Evolutionary conservation across 2,888 invertebrate genomes (phyloP).

Genomic region (Allygus modestus): DNA sequence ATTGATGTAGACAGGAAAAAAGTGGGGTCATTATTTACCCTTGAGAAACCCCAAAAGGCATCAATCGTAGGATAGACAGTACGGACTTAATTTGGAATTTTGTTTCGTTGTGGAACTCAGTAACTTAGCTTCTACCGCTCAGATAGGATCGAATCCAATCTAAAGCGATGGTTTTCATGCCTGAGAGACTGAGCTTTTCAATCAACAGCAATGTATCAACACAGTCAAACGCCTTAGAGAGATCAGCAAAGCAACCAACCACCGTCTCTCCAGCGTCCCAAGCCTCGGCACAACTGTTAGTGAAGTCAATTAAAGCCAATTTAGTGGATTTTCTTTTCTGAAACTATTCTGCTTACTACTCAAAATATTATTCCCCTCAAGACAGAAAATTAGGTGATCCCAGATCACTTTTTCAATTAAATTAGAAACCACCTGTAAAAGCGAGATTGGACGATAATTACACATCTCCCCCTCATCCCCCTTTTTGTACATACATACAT

Average conservation of each 20-base stretch:
- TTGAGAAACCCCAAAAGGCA: background rate
- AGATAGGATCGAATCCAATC: no score
- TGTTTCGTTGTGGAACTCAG: background rate
- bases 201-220: background rate
- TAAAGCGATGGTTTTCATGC: no score
- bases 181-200: no score
- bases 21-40: background rate
- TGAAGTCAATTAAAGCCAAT: background rate
- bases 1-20: background rate
- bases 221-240: background rate
- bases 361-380: background rate
- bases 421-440: background rate
- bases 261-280: background rate
- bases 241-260: background rate
- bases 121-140: background rate
- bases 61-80: background rate
- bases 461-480: constrained; percentile 12
- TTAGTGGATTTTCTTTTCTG: background rate
- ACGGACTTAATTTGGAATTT: background rate
- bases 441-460: background rate
- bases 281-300: background rate
- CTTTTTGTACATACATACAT: background rate
- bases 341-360: background rate
- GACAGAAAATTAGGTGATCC: background rate
- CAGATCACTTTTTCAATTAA: background rate